Base-by-base conservation (phyloP, 2,797 vertebrate species). In the Cyclopterus lumpus region DNA sequence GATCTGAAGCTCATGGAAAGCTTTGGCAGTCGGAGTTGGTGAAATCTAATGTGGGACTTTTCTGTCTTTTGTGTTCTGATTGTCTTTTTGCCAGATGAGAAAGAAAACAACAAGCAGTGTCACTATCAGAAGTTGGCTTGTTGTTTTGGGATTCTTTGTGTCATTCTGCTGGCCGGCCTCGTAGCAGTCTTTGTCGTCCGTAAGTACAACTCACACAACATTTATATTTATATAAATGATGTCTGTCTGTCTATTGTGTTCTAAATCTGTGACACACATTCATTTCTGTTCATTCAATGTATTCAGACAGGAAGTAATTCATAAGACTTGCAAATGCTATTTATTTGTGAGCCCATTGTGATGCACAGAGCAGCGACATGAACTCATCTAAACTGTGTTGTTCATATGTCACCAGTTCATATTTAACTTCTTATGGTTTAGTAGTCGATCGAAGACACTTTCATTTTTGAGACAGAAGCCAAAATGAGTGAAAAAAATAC, bases 131-230 rank as follows among this genome's bases (percentile, higher is more conserved):
- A 0, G 32, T 0, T 77, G 68, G 54, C 65, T 36, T 40, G 76
- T 36, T 76, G 51, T 76, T 82, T 93, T 64, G 86, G 82, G 14
- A 55, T 61, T 16, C 18, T 88, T 6, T 86, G 85, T 64, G 54
- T 83, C 28, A 10, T 91, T 49, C 67, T 93, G 62, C 20, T 89
- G 5, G 42, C 26, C 22, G 81, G 1, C 11, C 28, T 91, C 42
- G 60, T 80, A 15, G 83, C 28, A n/a, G 1, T 85, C 16, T 1
- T 1, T 20, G 24, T 87, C 48, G 67, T 60, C 38, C 0, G 92
- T 94, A 66, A 93, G 93, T 90, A 28, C n/a, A n/a, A n/a, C n/a
- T n/a, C n/a, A 76, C 11, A 7, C 20, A n/a, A 38, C 44, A 60
- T n/a, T n/a, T n/a, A n/a, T n/a, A n/a, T n/a, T n/a, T n/a, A n/a